Percentiles rank a stretch among this genome's conserved stretches.
These are phyloP conservation scores for Lethenteron reissneri DNA, from an alignment of 2,113 vertebrate species.

Conservation along the genomic window DNA sequence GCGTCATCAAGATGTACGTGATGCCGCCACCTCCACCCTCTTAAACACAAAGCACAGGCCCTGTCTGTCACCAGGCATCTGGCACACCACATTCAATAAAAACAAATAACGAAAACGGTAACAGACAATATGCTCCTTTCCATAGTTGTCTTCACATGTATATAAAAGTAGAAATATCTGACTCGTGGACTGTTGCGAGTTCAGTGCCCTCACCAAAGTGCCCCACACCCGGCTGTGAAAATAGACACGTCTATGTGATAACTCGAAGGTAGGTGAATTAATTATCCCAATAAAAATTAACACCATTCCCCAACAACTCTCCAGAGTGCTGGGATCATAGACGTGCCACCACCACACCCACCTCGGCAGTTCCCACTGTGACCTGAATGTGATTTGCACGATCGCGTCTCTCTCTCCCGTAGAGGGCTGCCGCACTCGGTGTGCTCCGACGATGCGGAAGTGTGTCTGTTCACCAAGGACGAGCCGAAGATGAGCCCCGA, in stretches of 20 bases:
- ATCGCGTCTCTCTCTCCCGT: not conserved
- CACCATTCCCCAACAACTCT: not conserved
- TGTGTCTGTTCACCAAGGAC: slow-evolving; percentile 75
- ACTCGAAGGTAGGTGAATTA: not conserved
- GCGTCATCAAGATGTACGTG: slow-evolving; percentile 44
- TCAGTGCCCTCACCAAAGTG: not conserved
- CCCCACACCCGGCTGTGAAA: no score
- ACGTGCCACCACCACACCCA: rapidly evolving
- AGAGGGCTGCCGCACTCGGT: slow-evolving; percentile 49
- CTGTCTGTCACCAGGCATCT: no score
- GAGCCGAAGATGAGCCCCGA: slow-evolving; percentile 46
- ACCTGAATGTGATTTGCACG: no score
- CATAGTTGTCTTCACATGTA: no score
- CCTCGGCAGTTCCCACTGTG: no score
- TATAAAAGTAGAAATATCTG: not conserved
- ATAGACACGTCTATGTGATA: not conserved
- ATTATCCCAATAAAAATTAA: not conserved
- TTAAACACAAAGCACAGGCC: no score
- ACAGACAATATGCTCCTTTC: no score
- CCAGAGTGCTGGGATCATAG: not conserved
- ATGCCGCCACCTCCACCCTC: no score
- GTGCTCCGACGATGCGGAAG: slow-evolving; percentile 30
- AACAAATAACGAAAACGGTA: not conserved
- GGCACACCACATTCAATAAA: no score
- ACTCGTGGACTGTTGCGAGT: not conserved